These are phyloP conservation scores for Aleiodes leptofemur DNA, from an alignment of 2,888 invertebrate genomes.

Conservation along the genomic window DNA sequence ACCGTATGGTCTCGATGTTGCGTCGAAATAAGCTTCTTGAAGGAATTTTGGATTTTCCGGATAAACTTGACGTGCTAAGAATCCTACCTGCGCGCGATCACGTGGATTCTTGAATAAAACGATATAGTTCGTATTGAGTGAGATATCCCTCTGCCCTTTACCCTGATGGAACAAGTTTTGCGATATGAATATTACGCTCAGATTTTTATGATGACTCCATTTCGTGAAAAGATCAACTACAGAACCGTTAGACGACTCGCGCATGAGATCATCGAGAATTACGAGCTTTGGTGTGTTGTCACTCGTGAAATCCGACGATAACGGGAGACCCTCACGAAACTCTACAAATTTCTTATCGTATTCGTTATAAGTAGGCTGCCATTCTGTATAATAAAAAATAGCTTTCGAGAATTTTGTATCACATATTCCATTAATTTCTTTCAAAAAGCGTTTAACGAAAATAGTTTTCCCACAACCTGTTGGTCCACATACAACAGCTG, in stretches of 20 bases:
- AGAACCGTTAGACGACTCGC: background rate
- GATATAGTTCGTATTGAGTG: no score
- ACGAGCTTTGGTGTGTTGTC: background rate
- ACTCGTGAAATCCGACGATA: constrained; percentile 31
- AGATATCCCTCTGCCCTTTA: background rate
- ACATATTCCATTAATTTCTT: no score
- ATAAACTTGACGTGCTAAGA: no score
- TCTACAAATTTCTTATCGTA: constrained; percentile 22
- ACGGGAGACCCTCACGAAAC: constrained; percentile 40
- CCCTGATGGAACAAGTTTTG: constrained; percentile 17
- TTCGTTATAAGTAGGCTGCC: constrained; percentile 39
- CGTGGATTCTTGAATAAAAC: no score
- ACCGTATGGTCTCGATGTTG: no score
- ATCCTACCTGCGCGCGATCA: no score
- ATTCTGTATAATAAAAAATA: constrained; percentile 48
- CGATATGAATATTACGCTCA: constrained; percentile 31
- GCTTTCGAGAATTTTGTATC: constrained; percentile 37
- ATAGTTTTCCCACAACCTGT: no score
- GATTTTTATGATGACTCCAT: constrained; percentile 41
- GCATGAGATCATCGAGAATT: background rate
- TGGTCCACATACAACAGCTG: no score
- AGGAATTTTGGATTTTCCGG: no score
- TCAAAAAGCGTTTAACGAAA: no score
- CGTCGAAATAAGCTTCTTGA: no score
- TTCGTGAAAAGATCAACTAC: background rate